Evolutionary conservation across 2,113 vertebrate species (phyloP).

Genomic region (Panurus biarmicus): DNA sequence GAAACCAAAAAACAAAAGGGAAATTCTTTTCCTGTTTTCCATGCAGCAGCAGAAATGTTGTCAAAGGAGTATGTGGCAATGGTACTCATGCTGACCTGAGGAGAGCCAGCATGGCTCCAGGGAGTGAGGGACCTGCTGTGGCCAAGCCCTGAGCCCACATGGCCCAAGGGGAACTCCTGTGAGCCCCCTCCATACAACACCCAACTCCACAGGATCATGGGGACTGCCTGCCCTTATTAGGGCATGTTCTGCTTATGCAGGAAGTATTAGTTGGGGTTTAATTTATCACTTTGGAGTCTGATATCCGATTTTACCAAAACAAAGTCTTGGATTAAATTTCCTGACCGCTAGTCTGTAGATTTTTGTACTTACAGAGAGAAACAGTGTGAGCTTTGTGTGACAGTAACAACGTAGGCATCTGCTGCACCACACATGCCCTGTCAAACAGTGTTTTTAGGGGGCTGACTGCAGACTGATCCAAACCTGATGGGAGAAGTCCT

Average conservation of each 20-base stretch:
- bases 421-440: rapidly evolving
- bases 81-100: background rate
- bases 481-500: rapidly evolving
- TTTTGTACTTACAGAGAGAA: rapidly evolving
- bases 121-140: background rate
- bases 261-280: background rate
- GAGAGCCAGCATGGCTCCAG: rapidly evolving
- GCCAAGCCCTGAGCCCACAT: background rate
- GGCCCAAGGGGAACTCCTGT: background rate
- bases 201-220: rapidly evolving
- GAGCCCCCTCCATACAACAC: rapidly evolving
- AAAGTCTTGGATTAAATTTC: background rate
- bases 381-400: rapidly evolving
- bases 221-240: rapidly evolving
- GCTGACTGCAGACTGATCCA: background rate
- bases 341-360: no score
- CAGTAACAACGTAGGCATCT: background rate
- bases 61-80: background rate
- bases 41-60: background rate
- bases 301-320: background rate
- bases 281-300: background rate
- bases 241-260: rapidly evolving
- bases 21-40: background rate
- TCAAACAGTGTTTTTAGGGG: background rate
- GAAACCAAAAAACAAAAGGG: no score